Conservation (phyloP, 2,113 vertebrate species). For the Cepphus grylle region DNA sequence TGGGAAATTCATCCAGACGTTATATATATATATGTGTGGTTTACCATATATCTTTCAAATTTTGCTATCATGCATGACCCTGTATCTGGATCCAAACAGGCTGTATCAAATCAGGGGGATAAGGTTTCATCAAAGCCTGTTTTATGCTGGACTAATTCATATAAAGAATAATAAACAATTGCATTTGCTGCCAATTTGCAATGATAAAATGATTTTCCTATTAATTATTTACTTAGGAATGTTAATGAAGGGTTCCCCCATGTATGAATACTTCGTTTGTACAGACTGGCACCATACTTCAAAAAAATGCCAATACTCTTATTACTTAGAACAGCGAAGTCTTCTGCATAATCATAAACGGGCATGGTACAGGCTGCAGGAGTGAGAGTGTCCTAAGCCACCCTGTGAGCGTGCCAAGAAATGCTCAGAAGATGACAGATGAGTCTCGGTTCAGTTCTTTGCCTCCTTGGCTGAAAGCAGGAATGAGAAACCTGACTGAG, state of each 20-base stretch:
- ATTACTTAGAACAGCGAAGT: background rate
- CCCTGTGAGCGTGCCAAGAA: rapidly evolving
- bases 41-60: background rate
- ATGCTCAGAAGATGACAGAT: background rate
- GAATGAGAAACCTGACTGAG: background rate
- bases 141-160: background rate
- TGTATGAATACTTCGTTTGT: background rate
- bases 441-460: background rate
- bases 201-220: background rate
- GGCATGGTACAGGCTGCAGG: background rate
- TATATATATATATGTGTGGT: background rate
- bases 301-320: background rate
- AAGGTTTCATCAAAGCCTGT: background rate
- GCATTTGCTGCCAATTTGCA: background rate
- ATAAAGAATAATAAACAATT: background rate
- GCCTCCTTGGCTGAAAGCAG: background rate
- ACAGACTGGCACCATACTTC: background rate
- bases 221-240: background rate
- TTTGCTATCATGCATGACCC: background rate
- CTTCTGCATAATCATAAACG: background rate
- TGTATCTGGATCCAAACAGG: background rate
- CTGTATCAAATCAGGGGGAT: background rate
- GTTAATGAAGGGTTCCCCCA: background rate
- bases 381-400: background rate
- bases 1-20: background rate